Conservation (phyloP, 2,888 invertebrate genomes). For the Amphipyra tragopoginis region DNA sequence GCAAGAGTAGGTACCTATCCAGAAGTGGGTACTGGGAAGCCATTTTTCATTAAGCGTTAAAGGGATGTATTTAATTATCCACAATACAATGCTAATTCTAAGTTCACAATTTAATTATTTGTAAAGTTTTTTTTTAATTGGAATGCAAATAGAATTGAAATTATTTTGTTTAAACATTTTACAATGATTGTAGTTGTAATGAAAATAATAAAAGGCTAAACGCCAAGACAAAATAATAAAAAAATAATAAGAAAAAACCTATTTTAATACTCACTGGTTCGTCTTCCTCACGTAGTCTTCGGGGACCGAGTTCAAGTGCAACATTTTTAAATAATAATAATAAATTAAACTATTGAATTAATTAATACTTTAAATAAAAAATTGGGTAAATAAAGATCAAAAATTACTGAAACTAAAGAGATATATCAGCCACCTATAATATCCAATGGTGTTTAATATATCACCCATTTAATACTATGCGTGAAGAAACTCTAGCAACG, state of each 20-base stretch:
- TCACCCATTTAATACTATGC: slow-evolving; percentile 85
- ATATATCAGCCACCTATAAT: slow-evolving; percentile 88
- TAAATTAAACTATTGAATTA: slow-evolving; percentile 63
- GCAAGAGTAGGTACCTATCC: too few relatives aligned
- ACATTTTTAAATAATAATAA: slow-evolving; percentile 72
- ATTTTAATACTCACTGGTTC: slow-evolving; percentile 83
- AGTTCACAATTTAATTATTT: too few relatives aligned
- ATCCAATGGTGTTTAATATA: slow-evolving; percentile 82
- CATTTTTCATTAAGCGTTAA: too few relatives aligned
- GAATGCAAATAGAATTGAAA: too few relatives aligned
- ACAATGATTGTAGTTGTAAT: too few relatives aligned
- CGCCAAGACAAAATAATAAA: background rate
- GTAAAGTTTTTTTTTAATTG: too few relatives aligned
- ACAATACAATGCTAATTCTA: too few relatives aligned
- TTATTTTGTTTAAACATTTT: too few relatives aligned
- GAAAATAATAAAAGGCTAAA: background rate
- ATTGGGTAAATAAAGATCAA: slow-evolving; percentile 67
- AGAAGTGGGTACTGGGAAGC: too few relatives aligned
- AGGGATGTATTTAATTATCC: too few relatives aligned
- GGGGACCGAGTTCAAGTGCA: slow-evolving; percentile 81
- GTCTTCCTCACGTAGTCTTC: slow-evolving; percentile 83
- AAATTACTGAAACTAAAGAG: slow-evolving; percentile 89
- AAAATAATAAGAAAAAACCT: slow-evolving; percentile 2
- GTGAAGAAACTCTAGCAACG: slow-evolving; percentile 48
- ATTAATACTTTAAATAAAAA: slow-evolving; percentile 55